Evolutionary conservation across 2,797 vertebrate species (phyloP).

Genomic region (Antrozous pallidus): DNA sequence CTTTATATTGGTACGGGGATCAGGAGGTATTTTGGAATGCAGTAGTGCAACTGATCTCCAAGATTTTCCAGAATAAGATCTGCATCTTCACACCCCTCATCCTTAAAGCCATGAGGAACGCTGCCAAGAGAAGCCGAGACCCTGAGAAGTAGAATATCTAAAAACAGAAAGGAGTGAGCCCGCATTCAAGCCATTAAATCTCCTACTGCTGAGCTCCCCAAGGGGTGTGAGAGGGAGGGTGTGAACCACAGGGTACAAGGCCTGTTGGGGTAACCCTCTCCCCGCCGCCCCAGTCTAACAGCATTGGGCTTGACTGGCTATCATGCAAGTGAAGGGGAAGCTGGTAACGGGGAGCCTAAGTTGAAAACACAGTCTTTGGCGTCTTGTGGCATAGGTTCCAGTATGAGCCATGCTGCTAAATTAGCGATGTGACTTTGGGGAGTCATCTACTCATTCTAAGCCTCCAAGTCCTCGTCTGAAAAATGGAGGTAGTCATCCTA

Average conservation of each 20-base stretch:
- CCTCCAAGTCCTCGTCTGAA: background rate
- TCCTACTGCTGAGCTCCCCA: background rate
- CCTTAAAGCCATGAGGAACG: background rate
- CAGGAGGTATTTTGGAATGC: background rate
- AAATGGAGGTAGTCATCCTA: conserved; percentile 29
- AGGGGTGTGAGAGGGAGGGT: background rate
- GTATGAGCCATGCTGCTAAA: background rate
- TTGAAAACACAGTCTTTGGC: background rate
- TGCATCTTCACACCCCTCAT: background rate
- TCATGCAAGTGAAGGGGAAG: background rate
- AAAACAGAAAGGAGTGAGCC: background rate
- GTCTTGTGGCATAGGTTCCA: background rate
- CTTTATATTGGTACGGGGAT: background rate
- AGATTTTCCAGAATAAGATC: background rate
- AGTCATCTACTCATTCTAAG: background rate
- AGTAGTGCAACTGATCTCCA: background rate
- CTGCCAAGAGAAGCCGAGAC: background rate
- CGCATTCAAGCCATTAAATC: background rate
- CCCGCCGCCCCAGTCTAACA: background rate
- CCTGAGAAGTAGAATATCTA: background rate
- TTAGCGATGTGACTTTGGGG: background rate
- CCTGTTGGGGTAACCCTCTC: background rate
- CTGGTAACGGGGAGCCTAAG: background rate
- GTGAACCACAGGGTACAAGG: too few relatives aligned
- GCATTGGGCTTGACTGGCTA: background rate